Base-by-base conservation (phyloP, 2,113 vertebrate genomes). In the Tupaia chinensis region DNA sequence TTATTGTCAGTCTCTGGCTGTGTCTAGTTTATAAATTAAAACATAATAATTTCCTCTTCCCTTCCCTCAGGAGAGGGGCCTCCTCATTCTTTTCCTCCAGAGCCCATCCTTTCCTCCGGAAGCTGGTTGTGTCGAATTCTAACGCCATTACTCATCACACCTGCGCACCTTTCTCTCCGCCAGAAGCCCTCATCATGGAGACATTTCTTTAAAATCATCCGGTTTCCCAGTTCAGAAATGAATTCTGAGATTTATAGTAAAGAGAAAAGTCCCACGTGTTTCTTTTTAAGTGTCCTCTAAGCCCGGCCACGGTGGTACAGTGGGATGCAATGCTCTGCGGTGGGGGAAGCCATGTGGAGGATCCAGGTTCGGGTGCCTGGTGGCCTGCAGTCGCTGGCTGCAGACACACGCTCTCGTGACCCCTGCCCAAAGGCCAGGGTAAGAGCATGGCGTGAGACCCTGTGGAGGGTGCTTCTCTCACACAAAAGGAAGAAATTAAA, bases 31-130 rank as follows among this genome's bases (percentile, higher is more conserved):
- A 44, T 44, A 44, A 44, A 44, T 44, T 4, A 44, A 44, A 44
- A 44, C 44, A 44, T 44, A 44, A 44, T 20, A 34, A 8, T 56
- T 80, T 32, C 32, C 54, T 65, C n/a, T 20, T 85, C 34, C 27
- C 23, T 5, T 14, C n/a, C 7, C 4, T 7, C 3, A 5, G 54
- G 76, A 66, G 68, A 44, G 10, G 20, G 4, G 11, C 22, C 11
- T 53, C 11, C 66, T 19, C 25, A 44, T 44, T 54, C 0, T 0
- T 1, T 11, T 0, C 19, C 8, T n/a, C 63, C 19, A 15, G n/a
- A 22, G 2, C 32, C 65, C 6, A 2, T 4, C 4, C 25, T 89
- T 63, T 15, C 72, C 34, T 10, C 3, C 3, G 16, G 32, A 68
- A 70, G 56, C 4, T 56, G 29, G 60, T n/a, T 23, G 16, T 44